These are phyloP conservation scores for Stegana nigrithorax DNA, from an alignment of 2,888 invertebrate genomes.

Conservation along the genomic window DNA sequence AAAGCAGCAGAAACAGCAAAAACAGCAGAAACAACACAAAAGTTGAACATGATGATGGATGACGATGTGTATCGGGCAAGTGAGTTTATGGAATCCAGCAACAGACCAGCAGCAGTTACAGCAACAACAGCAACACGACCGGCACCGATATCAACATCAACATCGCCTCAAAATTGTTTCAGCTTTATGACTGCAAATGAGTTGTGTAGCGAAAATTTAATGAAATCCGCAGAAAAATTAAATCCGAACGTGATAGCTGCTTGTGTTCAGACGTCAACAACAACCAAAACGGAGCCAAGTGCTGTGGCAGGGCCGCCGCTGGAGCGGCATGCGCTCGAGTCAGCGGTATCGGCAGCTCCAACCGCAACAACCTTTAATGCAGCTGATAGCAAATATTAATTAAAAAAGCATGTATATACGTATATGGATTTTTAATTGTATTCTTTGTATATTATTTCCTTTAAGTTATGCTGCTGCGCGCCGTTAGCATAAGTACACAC, in stretches of 20 bases:
- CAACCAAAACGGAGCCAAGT: not conserved
- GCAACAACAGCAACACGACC: slow-evolving; percentile 47
- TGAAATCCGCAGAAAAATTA: slow-evolving; percentile 8
- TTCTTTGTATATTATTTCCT: not conserved
- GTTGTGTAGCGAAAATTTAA: slow-evolving; percentile 10
- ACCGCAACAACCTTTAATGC: not conserved
- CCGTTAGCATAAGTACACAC: not conserved
- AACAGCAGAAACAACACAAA: slow-evolving; percentile 26
- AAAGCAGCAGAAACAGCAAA: slow-evolving; percentile 15
- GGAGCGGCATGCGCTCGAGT: no score
- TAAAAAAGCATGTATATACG: no score
- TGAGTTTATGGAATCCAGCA: slow-evolving; percentile 59
- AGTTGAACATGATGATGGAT: slow-evolving; percentile 51
- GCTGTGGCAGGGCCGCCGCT: no score
- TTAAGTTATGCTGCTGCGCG: not conserved
- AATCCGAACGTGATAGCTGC: not conserved
- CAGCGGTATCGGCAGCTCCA: no score
- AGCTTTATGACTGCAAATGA: not conserved
- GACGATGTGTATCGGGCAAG: slow-evolving; percentile 49
- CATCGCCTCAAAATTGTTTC: slow-evolving; percentile 20
- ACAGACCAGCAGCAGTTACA: slow-evolving; percentile 15
- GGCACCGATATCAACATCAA: no score
- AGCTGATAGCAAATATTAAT: slow-evolving; percentile 2
- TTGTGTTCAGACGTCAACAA: slow-evolving; percentile 10
- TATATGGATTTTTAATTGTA: no score